Evolutionary conservation across 2,888 invertebrate genomes (phyloP).

Genomic region (Drosophila histrio): DNA sequence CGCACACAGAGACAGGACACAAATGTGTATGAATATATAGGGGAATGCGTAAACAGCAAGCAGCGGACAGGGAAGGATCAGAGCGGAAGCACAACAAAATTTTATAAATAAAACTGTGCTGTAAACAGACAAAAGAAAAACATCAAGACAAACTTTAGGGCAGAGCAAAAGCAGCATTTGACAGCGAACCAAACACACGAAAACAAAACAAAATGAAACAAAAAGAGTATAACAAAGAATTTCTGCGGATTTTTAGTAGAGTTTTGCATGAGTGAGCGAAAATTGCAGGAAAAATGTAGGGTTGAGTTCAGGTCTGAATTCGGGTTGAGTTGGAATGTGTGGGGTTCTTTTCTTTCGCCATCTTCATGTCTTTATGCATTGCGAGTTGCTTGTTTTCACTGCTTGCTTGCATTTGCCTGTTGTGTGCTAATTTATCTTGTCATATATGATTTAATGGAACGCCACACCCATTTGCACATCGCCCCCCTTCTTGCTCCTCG

Average conservation of each 20-base stretch:
- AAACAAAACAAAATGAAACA: constrained; percentile 17
- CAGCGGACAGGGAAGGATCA: constrained; percentile 12
- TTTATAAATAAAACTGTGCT: constrained; percentile 67
- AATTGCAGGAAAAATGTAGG: background rate
- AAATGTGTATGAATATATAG: constrained; percentile 28
- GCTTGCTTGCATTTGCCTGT: constrained; percentile 20
- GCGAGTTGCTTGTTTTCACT: constrained; percentile 25
- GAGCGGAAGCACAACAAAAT: constrained; percentile 59
- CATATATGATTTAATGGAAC: constrained; percentile 64
- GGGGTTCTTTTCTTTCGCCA: background rate
- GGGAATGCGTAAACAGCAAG: constrained; percentile 61
- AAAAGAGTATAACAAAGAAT: constrained; percentile 13
- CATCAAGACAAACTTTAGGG: constrained; percentile 34
- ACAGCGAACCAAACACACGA: constrained; percentile 29
- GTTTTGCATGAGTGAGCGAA: constrained; percentile 35
- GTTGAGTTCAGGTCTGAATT: background rate
- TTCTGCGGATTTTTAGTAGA: constrained; percentile 27
- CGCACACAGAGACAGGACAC: constrained; percentile 8
- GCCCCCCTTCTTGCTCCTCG: background rate
- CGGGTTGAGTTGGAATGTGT: background rate
- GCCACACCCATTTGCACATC: constrained; percentile 30
- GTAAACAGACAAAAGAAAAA: constrained; percentile 68
- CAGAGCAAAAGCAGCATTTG: constrained; percentile 36
- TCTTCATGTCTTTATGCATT: constrained; percentile 40
- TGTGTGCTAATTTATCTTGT: constrained; percentile 70